Evolutionary conservation across 2,113 vertebrate genomes (phyloP).

Genomic region (Zosterops pallidus): DNA sequence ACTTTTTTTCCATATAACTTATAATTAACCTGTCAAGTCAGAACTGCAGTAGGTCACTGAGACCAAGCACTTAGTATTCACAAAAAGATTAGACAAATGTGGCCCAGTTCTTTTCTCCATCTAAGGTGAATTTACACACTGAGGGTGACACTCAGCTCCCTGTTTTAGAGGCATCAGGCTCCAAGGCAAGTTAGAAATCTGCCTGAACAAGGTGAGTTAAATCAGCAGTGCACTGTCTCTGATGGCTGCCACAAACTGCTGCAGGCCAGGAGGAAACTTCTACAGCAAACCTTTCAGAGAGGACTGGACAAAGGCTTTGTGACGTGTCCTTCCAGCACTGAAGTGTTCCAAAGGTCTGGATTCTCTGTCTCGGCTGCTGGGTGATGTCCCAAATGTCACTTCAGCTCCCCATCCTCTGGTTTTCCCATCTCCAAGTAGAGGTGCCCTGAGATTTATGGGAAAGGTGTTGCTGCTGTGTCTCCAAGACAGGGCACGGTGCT

Average conservation of each 20-base stretch:
- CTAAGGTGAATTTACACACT: neutral
- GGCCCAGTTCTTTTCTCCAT: neutral
- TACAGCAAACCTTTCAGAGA: neutral
- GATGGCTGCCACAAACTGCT: neutral
- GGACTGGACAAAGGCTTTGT: neutral
- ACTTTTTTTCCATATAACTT: neutral
- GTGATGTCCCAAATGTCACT: neutral
- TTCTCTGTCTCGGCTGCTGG: neutral
- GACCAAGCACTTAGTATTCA: neutral
- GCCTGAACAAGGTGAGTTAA: neutral
- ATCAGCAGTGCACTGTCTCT: neutral
- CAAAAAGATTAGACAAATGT: neutral
- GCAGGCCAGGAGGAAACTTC: neutral
- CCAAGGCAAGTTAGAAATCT: neutral
- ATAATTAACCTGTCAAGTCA: slow-evolving; percentile 16
- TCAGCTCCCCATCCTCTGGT: neutral
- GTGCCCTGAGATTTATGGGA: neutral
- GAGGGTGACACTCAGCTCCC: neutral
- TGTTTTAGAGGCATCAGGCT: neutral
- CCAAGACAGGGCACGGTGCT: neutral
- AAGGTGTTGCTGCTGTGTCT: neutral
- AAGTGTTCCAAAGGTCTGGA: neutral
- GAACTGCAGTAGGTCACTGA: neutral
- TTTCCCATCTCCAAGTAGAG: neutral
- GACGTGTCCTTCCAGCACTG: neutral